Base-by-base conservation (phyloP, 1,140 invertebrate species). In the Hyles vespertilio region DNA sequence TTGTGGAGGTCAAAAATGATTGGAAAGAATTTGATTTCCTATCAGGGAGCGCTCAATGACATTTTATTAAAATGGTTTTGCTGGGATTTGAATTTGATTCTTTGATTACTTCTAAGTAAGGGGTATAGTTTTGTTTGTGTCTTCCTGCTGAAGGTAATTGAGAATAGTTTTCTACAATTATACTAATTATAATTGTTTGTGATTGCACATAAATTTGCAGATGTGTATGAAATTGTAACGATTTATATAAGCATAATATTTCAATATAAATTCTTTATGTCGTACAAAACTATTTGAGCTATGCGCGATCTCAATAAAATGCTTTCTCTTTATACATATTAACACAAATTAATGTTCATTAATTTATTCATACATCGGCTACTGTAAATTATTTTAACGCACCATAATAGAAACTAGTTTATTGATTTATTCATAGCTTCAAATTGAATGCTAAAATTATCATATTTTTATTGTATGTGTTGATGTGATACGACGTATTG, bases 371-470 rank as follows among this genome's bases (percentile, higher is more conserved):
- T 40, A 33, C 0, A 56, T 9, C 40, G 11, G 52, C 52, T 54
- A 54, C 52, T 54, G 52, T 54, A 54, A 22, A 54, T 54, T 54
- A 54, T 43, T 54, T 45, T 10, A 8, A 54, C 43, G 36, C 36
- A 43, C 56, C 56, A 60, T 61, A 47, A 63, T 45, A 33, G 10
- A 61, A 67, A 63, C 65, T 45, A 63, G 65, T 67, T 64, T 57
- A 56, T 60, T 65, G 55, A 65, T 65, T 22, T 58, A 67, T 72
- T 72, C 61, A 67, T 67, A 61, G 33, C 32, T 43, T 51, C 33
- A 62, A 59, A 68, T 74, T 56, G 58, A 68, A 63, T 64, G 54
- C 58, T 59, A 51, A 66, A 56, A 61, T 62, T 58, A 54, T 32
- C 59, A 59, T 49, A 54, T 64, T 52, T 56, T 51, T 55, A 56